Evolutionary conservation across 2,888 invertebrate genomes (phyloP), one percentile per base, ranked within the genome.

Genomic region (Stomorhina lunata): DNA sequence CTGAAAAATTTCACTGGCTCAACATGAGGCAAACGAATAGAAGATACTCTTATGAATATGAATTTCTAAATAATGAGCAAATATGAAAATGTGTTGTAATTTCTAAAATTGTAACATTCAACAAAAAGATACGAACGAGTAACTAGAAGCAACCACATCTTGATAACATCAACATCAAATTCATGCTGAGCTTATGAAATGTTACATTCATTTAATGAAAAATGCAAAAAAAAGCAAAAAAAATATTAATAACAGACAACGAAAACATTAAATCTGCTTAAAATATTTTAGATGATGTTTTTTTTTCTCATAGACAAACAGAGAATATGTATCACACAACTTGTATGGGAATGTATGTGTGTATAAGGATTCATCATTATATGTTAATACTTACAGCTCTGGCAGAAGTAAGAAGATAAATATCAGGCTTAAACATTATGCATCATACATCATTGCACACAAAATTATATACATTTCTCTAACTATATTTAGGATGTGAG

Each of bases 341-440:
- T 43, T 29, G 50, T 50, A 68, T 68, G 53, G 10, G n/a, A n/a
- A n/a, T n/a, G n/a, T n/a, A n/a, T n/a, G n/a, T n/a, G n/a, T n/a
- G n/a, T n/a, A n/a, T n/a, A 55, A 55, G 55, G 15, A 65, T 22
- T 50, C 50, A 68, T 50, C 50, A 61, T 68, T 68, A 77, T 59
- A 6, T n/a, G n/a, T n/a, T n/a, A n/a, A n/a, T n/a, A n/a, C n/a
- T n/a, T 40, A 59, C 15, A 32, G 15, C 48, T 29, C 29, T n/a
- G n/a, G n/a, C n/a, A n/a, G n/a, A n/a, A n/a, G n/a, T 29, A 76
- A 45, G n/a, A 53, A 65, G 53, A 65, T 75, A 43, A 65, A 55
- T 40, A 59, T 48, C 4, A 2, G 15, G 9, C 20, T 34, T 29
- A 10, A 50, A 20, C 72, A 55, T 29, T 3, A 45, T 6, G 43